phyloP scores from a whole-genome alignment of 2,888 invertebrate genomes.

The Hetaerina titia region DNA sequence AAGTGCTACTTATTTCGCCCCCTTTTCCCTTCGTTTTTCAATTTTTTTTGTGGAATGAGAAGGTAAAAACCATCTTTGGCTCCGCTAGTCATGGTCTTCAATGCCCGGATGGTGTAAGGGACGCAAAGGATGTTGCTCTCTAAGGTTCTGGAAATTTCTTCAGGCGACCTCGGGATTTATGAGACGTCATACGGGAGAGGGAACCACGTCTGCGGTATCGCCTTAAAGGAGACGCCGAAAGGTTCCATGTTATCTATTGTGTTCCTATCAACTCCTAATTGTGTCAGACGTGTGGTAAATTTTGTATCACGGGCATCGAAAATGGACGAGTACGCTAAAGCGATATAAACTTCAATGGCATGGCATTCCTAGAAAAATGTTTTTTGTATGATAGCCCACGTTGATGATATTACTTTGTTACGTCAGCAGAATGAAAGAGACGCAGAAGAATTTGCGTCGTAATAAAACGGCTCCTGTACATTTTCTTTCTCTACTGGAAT shows the following conservation, averaged over 20 bases:
- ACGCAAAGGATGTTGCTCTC: not conserved
- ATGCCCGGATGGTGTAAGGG: not conserved
- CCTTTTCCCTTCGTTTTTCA: not conserved
- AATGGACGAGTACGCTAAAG: too few species aligned
- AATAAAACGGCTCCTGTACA: too few species aligned
- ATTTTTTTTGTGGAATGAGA: not conserved
- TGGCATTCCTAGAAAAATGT: too few species aligned
- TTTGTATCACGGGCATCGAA: too few species aligned
- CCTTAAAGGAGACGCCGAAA: not conserved
- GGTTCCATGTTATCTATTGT: not conserved
- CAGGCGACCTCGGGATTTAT: not conserved
- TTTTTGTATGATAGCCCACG: too few species aligned
- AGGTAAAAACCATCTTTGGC: not conserved
- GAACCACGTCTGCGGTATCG: not conserved
- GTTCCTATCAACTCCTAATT: not conserved
- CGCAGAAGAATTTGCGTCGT: too few species aligned
- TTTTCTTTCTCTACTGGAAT: too few species aligned
- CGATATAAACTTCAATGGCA: too few species aligned
- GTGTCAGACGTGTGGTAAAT: too few species aligned
- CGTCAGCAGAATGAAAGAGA: too few species aligned
- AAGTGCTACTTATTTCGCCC: not conserved
- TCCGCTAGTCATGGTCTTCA: not conserved
- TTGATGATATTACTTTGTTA: too few species aligned
- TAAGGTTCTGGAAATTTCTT: not conserved
- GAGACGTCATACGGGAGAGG: not conserved